Evolutionary conservation across 2,888 invertebrate genomes (phyloP), one percentile per base, ranked within the genome.

Genomic region (Caenorhabditis sp.): DNA sequence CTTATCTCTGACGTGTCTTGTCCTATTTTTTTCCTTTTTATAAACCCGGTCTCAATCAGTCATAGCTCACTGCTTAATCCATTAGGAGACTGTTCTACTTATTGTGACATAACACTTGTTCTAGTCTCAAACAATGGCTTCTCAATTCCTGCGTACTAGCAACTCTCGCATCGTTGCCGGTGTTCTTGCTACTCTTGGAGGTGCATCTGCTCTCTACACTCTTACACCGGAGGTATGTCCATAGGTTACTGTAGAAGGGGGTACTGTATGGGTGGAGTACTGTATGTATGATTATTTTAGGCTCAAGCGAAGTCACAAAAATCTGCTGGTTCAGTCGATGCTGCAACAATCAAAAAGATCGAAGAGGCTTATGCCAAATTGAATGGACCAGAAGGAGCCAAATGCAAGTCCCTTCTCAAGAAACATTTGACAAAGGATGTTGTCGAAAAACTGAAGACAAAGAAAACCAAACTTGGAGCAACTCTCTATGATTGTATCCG

Each of bases 401-500:
- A 95, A 90, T 95, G 95, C 89, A 95, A 95, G 90, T 85, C 85
- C 5, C 73, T 86, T 23, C 68, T 86, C 67, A 86, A 86, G 80
- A 86, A 86, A 67, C 79, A 86, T 66, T 70, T 86, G 52, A 86
- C 85, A 8, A 78, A 81, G 68, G 78, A 81, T 52, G 78, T 81
- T 43, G 71, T 81, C 21, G 78, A 79, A 21, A 64, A 79, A 87
- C 91, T 95, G 79, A 96, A 96, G 91, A 93, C 92, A 89, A 93
- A 93, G 91, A 94, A 94, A 90, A 95, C 95, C 68, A 92, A 93
- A 80, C 94, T 95, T 89, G 94, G 94, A 84, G 95, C 95, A 70
- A 93, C 94, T 70, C 92, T 96, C 75, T 91, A 95, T 89, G 95
- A 96, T 90, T 93, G 93, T 88, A 94, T 96, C 89, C 95, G 95